Base-by-base conservation (phyloP, 2,113 vertebrate genomes). In the Engystomops pustulosus region DNA sequence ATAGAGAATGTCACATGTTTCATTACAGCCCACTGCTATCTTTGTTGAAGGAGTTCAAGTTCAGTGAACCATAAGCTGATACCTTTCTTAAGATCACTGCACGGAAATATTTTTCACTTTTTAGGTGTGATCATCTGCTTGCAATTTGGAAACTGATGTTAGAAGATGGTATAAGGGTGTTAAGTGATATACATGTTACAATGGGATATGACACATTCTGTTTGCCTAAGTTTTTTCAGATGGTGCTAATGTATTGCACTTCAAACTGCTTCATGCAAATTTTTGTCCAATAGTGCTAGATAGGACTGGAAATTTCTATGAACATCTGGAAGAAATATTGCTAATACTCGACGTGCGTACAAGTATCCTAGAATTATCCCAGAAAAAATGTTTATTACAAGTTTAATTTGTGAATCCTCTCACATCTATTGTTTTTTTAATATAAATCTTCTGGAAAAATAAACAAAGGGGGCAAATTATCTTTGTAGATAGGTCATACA, bases 91-190 rank as follows among this genome's bases (percentile, higher is more conserved):
- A 77, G 30, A 85, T 78, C 25, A 44, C 18, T 68, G 62, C 67
- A 79, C 44, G 49, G 51, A 70, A 85, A 77, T 38, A 70, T 45
- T 45, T 70, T 85, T 58, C 34, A 58, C 75, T 55, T 68, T 77
- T 85, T 79, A 58, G 78, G 36, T 70, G n/a, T 79, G 75, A 45
- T 85, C 82, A 79, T 85, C 74, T 85, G 83, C 75, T 79, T 70
- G 75, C 49, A 85, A 79, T 85, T 74, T 74, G 53, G 38, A 41
- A 51, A 45, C 49, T 79, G 53, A 25, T 44, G 44, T 79, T 67
- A 79, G 58, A 65, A 68, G 45, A 70, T 85, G 83, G 41, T 68
- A 68, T 65, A 65, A 60, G 58, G 41, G 17, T 45, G 81, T 47
- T 83, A 83, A 76, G 72, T 58, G 67, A 77, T 41, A 51, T 47